Evolutionary conservation across 2,888 invertebrate species (phyloP).

Genomic region (Amphipyra berbera): DNA sequence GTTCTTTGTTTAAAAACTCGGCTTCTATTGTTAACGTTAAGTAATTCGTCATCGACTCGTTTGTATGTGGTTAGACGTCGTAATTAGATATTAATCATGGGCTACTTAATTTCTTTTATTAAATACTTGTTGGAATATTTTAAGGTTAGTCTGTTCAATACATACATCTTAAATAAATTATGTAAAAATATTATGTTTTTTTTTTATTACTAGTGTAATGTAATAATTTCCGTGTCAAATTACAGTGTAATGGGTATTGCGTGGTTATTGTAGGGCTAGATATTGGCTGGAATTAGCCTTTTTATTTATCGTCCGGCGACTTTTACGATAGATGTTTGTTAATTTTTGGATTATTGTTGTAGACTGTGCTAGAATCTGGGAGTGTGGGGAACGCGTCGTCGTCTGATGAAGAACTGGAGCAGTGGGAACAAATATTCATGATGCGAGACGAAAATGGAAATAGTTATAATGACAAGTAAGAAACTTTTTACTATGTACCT

Average conservation of each 20-base stretch:
- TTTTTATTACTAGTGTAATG: slow-evolving; percentile 2
- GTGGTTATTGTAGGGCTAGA: neutral
- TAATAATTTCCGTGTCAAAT: slow-evolving; percentile 22
- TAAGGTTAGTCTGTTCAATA: slow-evolving; percentile 61
- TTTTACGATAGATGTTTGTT: slow-evolving; percentile 11
- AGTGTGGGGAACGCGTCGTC: slow-evolving; percentile 90
- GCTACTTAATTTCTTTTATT: slow-evolving; percentile 60
- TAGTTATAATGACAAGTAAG: slow-evolving; percentile 90
- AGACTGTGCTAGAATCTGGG: slow-evolving; percentile 93
- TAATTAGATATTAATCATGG: slow-evolving; percentile 53
- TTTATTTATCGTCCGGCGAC: slow-evolving; percentile 1
- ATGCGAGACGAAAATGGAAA: slow-evolving; percentile 92
- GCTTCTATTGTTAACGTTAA: slow-evolving; percentile 5
- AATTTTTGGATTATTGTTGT: slow-evolving; percentile 42
- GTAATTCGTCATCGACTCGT: slow-evolving; percentile 59
- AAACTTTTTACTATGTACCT: too few species aligned
- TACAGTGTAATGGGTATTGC: neutral
- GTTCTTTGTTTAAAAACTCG: slow-evolving; percentile 33
- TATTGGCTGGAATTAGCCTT: slow-evolving; percentile 10
- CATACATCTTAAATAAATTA: neutral
- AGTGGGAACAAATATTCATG: slow-evolving; percentile 95
- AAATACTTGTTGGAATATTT: slow-evolving; percentile 61
- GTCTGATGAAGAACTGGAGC: slow-evolving; percentile 93
- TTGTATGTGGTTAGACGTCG: slow-evolving; percentile 57
- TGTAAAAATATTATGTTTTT: slow-evolving; percentile 2